phyloP scores from a whole-genome alignment of 1,140 invertebrate species.

The Homalodisca vitripennis region DNA sequence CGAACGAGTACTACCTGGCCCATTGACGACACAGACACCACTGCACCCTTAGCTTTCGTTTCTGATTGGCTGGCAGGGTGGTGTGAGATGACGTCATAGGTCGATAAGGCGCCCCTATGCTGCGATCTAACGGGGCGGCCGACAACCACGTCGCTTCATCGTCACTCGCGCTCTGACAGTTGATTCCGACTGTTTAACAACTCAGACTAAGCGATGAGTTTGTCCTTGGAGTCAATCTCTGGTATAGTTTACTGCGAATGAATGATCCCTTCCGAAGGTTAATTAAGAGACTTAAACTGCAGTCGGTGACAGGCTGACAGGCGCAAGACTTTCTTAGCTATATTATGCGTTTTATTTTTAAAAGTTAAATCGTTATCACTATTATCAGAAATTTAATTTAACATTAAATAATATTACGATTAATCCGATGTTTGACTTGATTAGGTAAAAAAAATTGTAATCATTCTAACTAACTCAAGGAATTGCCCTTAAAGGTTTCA shows the following conservation, averaged over 20 bases:
- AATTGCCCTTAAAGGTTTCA: too few relatives aligned
- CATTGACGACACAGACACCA: slow-evolving; percentile 9
- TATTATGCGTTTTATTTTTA: too few relatives aligned
- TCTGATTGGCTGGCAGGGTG: slow-evolving; percentile 10
- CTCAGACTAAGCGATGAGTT: neutral
- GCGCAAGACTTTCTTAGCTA: too few relatives aligned
- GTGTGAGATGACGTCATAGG: slow-evolving; percentile 8
- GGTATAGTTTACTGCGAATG: neutral
- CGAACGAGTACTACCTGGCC: neutral
- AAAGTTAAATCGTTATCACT: too few relatives aligned
- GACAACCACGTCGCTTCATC: neutral
- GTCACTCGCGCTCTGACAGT: too few relatives aligned
- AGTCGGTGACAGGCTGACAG: too few relatives aligned
- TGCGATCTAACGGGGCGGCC: neutral
- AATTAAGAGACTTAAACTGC: too few relatives aligned
- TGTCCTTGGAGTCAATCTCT: slow-evolving; percentile 2
- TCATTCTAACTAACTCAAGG: too few relatives aligned
- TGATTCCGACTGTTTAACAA: neutral
- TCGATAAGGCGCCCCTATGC: neutral
- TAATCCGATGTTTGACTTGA: too few relatives aligned
- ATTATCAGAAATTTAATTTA: too few relatives aligned
- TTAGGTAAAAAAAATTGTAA: too few relatives aligned
- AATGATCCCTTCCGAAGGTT: slow-evolving; percentile 1
- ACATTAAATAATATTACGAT: too few relatives aligned
- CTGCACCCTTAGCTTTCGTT: neutral